Evolutionary conservation across 2,888 invertebrate species (phyloP).

Genomic region (Epistrophe eligans): DNA sequence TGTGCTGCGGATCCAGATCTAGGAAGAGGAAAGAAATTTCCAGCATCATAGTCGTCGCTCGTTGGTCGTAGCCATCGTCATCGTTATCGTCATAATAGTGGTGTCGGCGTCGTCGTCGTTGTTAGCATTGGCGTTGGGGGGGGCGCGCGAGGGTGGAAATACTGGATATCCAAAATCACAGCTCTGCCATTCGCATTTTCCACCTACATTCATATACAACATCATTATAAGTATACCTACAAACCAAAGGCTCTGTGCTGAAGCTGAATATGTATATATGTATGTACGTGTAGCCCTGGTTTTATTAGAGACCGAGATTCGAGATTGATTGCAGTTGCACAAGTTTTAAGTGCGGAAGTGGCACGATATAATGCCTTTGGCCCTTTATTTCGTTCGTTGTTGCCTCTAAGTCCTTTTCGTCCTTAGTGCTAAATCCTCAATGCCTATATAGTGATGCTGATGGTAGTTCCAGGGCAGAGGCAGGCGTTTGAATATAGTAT

Average conservation of each 20-base stretch:
- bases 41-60: not conserved
- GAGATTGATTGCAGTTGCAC: constrained; percentile 70
- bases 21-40: constrained; percentile 5
- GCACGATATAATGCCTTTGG: constrained; percentile 69
- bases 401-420: constrained; percentile 28
- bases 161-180: constrained; percentile 38
- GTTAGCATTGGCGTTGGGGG: too few species aligned
- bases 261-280: constrained; percentile 33
- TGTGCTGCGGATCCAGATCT: constrained; percentile 43
- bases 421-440: constrained; percentile 9
- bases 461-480: not conserved
- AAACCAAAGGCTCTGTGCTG: constrained; percentile 2
- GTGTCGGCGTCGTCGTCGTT: not conserved
- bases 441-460: not conserved
- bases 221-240: not conserved
- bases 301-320: constrained; percentile 61
- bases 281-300: constrained; percentile 20
- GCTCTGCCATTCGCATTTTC: constrained; percentile 18
- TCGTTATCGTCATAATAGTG: constrained; percentile 2
- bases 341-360: constrained; percentile 71
- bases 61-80: not conserved
- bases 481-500: constrained; percentile 10
- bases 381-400: constrained; percentile 57
- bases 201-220: constrained; percentile 7
- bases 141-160: not conserved